Evolutionary conservation across 1,140 invertebrate species (phyloP), one percentile per base, ranked within the genome.

Genomic region (Onthophagus taurus): DNA sequence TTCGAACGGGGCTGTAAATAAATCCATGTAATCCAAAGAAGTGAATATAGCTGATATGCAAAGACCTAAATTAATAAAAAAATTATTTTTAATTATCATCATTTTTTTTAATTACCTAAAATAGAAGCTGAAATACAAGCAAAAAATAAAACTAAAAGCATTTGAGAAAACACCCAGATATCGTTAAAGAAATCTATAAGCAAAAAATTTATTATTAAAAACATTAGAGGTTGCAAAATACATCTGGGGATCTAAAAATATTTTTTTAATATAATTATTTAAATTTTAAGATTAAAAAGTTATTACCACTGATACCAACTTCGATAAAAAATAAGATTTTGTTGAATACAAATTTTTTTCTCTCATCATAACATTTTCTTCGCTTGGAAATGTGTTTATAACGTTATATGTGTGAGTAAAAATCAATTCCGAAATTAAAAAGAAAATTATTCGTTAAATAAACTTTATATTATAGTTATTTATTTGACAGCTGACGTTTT

Each of bases 391-490:
- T 2, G 75, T 79, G 52, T 81, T 72, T 51, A 80, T 77, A 4
- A 80, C 77, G 2, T 71, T 68, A 58, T 83, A 83, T 48, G 77
- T 75, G 52, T 76, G 80, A 7, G 78, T 76, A 56, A 83, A 84
- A 47, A 80, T 76, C 1, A 78, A 80, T 62, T 84, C 81, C 1
- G 78, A 75, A 13, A 81, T 72, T 29, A 80, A 74, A 12, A 81
- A 65, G 60, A 81, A 81, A 42, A 82, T 54, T 0, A 79, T 67
- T 37, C 80, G 80, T 59, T 81, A 73, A 12, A 81, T 70, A 60
- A n/a, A n/a, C n/a, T n/a, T n/a, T n/a, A n/a, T n/a, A n/a, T n/a
- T n/a, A n/a, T n/a, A n/a, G n/a, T n/a, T n/a, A n/a, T n/a, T n/a
- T n/a, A n/a, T n/a, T n/a, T n/a, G n/a, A n/a, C n/a, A n/a, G n/a